Conservation (phyloP, 2,797 vertebrate genomes). For the Emys orbicularis region DNA sequence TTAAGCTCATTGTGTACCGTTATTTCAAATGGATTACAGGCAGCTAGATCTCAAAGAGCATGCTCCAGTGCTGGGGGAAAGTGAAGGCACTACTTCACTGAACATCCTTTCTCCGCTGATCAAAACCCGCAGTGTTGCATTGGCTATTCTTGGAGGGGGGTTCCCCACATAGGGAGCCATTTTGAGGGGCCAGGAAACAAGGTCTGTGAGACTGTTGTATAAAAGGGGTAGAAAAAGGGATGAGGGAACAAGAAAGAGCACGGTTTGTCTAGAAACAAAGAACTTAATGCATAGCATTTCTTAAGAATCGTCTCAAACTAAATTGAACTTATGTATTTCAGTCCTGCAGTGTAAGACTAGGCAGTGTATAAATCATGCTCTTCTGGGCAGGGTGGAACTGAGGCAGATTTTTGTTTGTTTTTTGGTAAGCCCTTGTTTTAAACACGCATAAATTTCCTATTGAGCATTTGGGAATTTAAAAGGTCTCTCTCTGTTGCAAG, state of each 20-base stretch:
- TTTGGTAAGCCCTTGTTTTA: background rate
- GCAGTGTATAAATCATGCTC: background rate
- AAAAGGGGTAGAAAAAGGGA: background rate
- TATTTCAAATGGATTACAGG: background rate
- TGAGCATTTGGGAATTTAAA: background rate
- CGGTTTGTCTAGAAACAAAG: slow-evolving; percentile 47
- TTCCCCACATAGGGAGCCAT: slow-evolving; percentile 66
- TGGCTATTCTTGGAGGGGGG: slow-evolving; percentile 24
- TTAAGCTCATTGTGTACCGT: background rate
- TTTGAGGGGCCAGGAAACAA: slow-evolving; percentile 36
- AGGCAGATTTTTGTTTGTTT: background rate
- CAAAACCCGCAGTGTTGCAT: background rate
- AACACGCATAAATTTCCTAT: slow-evolving; percentile 2
- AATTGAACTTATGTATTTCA: background rate
- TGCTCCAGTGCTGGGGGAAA: background rate
- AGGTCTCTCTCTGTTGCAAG: background rate
- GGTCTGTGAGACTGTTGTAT: background rate
- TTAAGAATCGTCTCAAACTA: background rate
- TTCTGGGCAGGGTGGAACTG: background rate
- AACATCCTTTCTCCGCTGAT: background rate
- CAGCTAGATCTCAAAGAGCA: background rate
- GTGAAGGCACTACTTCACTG: background rate
- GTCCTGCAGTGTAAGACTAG: too few relatives aligned
- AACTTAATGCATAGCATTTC: background rate
- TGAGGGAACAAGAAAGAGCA: background rate